Evolutionary conservation across 2,888 invertebrate species (phyloP), one percentile per base, ranked within the genome.

Genomic region (Plagodis pulveraria): DNA sequence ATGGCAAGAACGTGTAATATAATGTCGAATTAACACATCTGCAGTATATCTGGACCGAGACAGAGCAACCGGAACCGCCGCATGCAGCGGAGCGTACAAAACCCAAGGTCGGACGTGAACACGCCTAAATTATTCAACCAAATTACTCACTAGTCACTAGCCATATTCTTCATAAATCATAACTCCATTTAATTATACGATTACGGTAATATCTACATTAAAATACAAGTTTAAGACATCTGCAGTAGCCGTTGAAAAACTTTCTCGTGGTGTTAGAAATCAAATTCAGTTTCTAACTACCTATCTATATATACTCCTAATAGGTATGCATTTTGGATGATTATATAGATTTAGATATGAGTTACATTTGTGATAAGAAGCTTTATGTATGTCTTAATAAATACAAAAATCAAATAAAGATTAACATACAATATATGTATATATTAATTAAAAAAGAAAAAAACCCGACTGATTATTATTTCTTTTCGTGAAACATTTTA

Each of bases 51-150:
- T 80, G 76, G 82, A 83, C 78, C 82, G 82, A 83, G 81, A 83
- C 83, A 74, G 77, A 80, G 79, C 76, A 81, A 79, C 81, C 87
- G 88, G 88, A 89, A 90, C 83, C 69, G 69, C 62, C 71, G 76
- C 56, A 79, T 81, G 85, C 86, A 88, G 73, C 84, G 74, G 69
- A 83, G 81, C 87, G 83, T 70, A 69, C 69, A 66, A 63, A 65
- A 66, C 73, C 78, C 88, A 90, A 91, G 91, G 90, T 87, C 89
- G 80, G 64, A 68, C 67, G 10, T 80, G 75, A 71, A 76, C 76
- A 80, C 78, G 72, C 78, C 79, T 81, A 73, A 73, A 76, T 77
- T 74, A 79, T 75, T 74, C 74, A 78, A 72, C 66, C 63, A 73
- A 74, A 76, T 76, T 77, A 74, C 67, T 68, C 70, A 70, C 70